A percentile compares a stretch with the other conserved stretches of the same genome.
phyloP scores from a whole-genome alignment of 2,113 vertebrate species.

The Calidris pygmaea region DNA sequence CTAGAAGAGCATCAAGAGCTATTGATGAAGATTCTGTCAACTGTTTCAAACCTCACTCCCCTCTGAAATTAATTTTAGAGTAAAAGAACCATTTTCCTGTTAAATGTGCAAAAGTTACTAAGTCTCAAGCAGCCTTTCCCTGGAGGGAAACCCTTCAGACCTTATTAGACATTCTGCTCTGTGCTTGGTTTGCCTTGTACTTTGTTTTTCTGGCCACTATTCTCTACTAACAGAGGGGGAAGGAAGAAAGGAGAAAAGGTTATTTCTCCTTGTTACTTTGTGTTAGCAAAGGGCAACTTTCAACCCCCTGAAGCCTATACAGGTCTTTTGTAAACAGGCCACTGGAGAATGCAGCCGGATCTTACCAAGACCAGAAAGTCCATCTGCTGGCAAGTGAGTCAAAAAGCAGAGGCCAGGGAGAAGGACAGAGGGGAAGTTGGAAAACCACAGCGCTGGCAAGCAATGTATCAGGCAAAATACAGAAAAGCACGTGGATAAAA shows the following conservation, averaged over 20 bases:
- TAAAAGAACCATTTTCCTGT: neutral
- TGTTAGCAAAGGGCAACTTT: neutral
- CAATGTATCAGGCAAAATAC: neutral
- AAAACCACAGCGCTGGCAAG: neutral
- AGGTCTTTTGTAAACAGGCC: neutral
- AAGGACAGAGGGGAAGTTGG: neutral
- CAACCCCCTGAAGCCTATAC: neutral
- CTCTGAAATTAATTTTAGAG: neutral
- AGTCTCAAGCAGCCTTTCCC: neutral
- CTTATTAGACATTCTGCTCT: neutral
- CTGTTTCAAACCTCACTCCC: neutral
- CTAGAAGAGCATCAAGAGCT: neutral
- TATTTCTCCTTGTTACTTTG: neutral
- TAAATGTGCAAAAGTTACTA: slow-evolving; percentile 6
- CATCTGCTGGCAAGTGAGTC: neutral
- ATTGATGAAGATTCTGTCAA: neutral
- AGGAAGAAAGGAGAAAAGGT: neutral
- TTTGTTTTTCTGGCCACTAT: neutral
- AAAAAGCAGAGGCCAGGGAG: neutral
- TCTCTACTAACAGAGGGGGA: neutral
- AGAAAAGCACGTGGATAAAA: neutral
- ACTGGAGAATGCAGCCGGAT: neutral
- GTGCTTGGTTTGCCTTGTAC: neutral
- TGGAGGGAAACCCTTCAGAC: neutral
- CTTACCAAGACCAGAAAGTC: neutral